Conservation (phyloP, 2,888 invertebrate species). For the Miltochrista miniata region DNA sequence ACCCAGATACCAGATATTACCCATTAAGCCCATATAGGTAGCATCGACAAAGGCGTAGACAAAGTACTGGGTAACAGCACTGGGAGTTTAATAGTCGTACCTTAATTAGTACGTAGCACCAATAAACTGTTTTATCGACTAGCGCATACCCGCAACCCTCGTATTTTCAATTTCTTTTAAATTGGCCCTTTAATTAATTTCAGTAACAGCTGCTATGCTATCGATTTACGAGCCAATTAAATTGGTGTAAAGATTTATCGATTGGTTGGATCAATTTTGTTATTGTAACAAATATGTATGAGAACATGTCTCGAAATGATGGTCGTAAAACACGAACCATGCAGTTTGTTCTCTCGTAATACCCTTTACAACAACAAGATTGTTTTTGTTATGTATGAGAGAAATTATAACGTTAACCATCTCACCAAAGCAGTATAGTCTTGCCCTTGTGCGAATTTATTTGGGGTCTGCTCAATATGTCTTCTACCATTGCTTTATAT, state of each 20-base stretch:
- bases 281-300: constrained; percentile 37
- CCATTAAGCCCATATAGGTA: background rate
- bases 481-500: too few relatives aligned
- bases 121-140: constrained; percentile 34
- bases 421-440: too few relatives aligned
- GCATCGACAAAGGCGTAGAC: too few relatives aligned
- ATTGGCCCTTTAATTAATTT: constrained; percentile 72
- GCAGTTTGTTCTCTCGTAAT: constrained; percentile 4
- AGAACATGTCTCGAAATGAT: constrained; percentile 17
- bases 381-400: too few relatives aligned
- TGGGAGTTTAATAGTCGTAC: constrained; percentile 14
- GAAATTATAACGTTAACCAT: too few relatives aligned
- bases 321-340: constrained; percentile 11
- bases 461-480: too few relatives aligned
- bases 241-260: constrained; percentile 44
- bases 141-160: constrained; percentile 53
- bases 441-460: too few relatives aligned
- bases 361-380: background rate
- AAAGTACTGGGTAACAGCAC: background rate
- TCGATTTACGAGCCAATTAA: constrained; percentile 76
- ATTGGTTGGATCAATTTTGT: constrained; percentile 36
- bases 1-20: too few relatives aligned
- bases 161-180: constrained; percentile 68
- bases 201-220: constrained; percentile 57
- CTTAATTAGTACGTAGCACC: constrained; percentile 33